Evolutionary conservation across 2,113 vertebrate species (phyloP).

Genomic region (Bucco capensis): DNA sequence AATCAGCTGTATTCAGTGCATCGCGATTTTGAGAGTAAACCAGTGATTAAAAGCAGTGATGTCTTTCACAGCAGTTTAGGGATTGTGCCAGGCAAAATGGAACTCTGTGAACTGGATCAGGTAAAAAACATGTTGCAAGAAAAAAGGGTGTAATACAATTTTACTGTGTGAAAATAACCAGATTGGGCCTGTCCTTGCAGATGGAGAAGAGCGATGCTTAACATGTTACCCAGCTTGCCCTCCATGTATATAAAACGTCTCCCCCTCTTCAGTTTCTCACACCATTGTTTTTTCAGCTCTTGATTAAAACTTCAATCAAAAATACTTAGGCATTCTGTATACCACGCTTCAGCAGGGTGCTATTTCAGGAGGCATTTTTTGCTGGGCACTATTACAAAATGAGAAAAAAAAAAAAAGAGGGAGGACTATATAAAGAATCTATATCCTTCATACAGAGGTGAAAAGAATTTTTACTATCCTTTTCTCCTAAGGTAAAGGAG

Average conservation of each 20-base stretch:
- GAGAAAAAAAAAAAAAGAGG: neutral
- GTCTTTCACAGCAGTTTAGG: conserved; percentile 54
- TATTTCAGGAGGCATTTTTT: neutral
- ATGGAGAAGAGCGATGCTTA: neutral
- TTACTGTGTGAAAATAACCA: neutral
- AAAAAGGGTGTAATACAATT: neutral
- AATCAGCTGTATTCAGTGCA: conserved; percentile 57
- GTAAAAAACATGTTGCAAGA: conserved; percentile 47
- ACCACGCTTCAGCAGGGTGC: neutral
- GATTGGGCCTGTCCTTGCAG: conserved; percentile 12
- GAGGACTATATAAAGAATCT: neutral
- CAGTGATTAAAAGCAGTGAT: conserved; percentile 61
- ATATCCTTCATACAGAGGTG: neutral
- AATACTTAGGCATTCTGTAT: conserved; percentile 16
- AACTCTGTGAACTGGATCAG: conserved; percentile 58
- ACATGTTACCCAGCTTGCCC: neutral
- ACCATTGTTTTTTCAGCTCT: conserved; percentile 20
- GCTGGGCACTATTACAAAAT: neutral
- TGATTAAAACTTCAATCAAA: conserved; percentile 28
- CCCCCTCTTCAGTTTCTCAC: neutral
- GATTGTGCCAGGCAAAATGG: conserved; percentile 54
- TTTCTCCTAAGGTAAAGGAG: neutral
- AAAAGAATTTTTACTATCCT: neutral
- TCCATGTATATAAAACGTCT: neutral
- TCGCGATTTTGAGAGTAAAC: conserved; percentile 61